Evolutionary conservation across 2,113 vertebrate genomes (phyloP), one percentile per base, ranked within the genome.

Genomic region (Oncorhynchus nerka): DNA sequence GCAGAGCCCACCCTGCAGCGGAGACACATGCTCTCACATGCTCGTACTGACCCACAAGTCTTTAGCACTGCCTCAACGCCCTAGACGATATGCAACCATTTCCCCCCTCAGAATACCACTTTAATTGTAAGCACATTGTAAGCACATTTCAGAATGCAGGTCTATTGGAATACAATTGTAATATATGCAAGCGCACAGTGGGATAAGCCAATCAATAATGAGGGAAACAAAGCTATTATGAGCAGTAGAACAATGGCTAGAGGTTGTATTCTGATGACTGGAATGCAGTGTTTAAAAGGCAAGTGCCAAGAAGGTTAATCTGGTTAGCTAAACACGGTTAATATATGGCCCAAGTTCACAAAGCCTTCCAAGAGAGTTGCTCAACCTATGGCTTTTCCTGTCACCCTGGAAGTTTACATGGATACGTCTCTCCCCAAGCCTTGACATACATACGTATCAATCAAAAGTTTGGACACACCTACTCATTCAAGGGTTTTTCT

Each of bases 61-160:
- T 84, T 87, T 83, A 81, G 79, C 5, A 15, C 61, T 75, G 81
- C 79, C 75, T 86, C 77, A 76, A 1, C 83, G 66, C 83, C 83
- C 81, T 73, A 77, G 62, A 34, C 66, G 70, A 68, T 55, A 85
- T 74, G 75, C 28, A 80, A 76, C 59, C 70, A 73, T 83, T 75
- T 79, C 76, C 82, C 77, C 16, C 79, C 81, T 75, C 70, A 70
- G 66, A 64, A 77, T 65, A 59, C 28, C 74, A 73, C 68, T 12
- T 15, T 86, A 83, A 88, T 81, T 78, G 74, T 73, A 85, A 86
- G 80, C 79, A 83, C 66, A 83, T 81, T 71, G 74, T 75, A 85
- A 86, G 81, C 79, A 83, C 66, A 83, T 79, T 77, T 81, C 61
- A 62, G 76, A 78, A 68, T 3, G 4, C 69, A 39, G 12, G 19